phyloP scores from a whole-genome alignment of 1,140 invertebrate genomes.

The Drosophila malerkotliana region DNA sequence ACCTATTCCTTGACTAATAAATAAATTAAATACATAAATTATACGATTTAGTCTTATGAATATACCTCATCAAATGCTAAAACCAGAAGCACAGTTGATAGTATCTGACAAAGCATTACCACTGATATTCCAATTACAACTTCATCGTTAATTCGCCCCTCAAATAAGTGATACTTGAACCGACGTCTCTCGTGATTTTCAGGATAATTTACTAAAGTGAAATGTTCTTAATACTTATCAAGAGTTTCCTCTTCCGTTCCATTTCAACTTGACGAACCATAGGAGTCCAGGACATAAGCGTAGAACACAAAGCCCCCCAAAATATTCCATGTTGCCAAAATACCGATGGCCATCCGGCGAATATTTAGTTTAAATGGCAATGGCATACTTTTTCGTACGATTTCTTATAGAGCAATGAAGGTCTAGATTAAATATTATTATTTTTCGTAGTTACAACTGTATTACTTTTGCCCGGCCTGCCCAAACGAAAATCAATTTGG shows the following conservation, averaged over 20 bases:
- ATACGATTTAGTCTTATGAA: too few relatives aligned
- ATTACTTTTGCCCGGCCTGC: slow-evolving; percentile 18
- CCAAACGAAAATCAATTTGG: slow-evolving; percentile 67
- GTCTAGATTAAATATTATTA: slow-evolving; percentile 13
- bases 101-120: slow-evolving; percentile 11
- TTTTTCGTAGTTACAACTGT: slow-evolving; percentile 4
- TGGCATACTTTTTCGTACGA: slow-evolving; percentile 11
- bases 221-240: background rate
- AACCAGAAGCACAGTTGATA: slow-evolving; percentile 6
- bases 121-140: slow-evolving; percentile 10
- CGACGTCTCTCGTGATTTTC: background rate
- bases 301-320: slow-evolving; percentile 19
- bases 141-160: slow-evolving; percentile 6
- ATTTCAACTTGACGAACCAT: slow-evolving; percentile 1
- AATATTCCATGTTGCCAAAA: slow-evolving; percentile 19
- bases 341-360: slow-evolving; percentile 2
- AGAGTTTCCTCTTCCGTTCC: background rate
- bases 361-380: too few relatives aligned
- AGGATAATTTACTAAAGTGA: slow-evolving; percentile 19
- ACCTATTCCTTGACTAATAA: background rate
- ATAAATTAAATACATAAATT: too few relatives aligned
- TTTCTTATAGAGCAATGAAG: background rate
- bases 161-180: slow-evolving; percentile 16
- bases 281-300: slow-evolving; percentile 23
- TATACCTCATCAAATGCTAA: slow-evolving; percentile 6